phyloP scores from a whole-genome alignment of 2,797 vertebrate species.

The Thaleichthys pacificus region DNA sequence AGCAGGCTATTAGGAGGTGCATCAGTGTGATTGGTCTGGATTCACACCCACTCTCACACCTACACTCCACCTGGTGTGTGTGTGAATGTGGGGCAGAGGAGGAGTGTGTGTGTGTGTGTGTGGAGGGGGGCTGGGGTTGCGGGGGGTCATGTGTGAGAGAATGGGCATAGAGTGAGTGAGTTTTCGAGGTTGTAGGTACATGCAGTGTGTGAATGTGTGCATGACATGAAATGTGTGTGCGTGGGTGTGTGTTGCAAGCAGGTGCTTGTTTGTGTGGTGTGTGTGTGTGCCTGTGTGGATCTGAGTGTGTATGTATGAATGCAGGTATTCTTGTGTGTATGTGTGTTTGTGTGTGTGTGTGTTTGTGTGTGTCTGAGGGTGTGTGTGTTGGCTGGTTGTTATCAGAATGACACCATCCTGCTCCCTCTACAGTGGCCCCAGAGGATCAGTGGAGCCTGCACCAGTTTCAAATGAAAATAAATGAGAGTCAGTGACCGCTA shows the following conservation, averaged over 20 bases:
- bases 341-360: constrained; percentile 8
- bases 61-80: no score
- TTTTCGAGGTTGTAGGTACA: no score
- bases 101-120: constrained; percentile 72
- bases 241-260: not conserved
- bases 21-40: no score
- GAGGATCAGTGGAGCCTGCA: constrained; percentile 76
- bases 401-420: constrained; percentile 72
- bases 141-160: no score
- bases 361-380: constrained; percentile 9
- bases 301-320: constrained; percentile 13
- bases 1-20: no score
- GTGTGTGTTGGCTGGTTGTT: constrained; percentile 50
- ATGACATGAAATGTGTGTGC: no score
- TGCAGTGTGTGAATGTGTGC: no score
- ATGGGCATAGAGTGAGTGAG: no score
- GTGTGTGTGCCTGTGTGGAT: constrained; percentile 15
- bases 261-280: constrained; percentile 23
- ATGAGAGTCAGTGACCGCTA: constrained; percentile 80
- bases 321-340: constrained; percentile 24
- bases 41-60: no score
- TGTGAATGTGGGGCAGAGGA: constrained; percentile 28
- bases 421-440: constrained; percentile 62
- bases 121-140: no score
- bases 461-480: constrained; percentile 82